Evolutionary conservation across 2,888 invertebrate genomes (phyloP).

Genomic region (Meghimatium bilineatum): DNA sequence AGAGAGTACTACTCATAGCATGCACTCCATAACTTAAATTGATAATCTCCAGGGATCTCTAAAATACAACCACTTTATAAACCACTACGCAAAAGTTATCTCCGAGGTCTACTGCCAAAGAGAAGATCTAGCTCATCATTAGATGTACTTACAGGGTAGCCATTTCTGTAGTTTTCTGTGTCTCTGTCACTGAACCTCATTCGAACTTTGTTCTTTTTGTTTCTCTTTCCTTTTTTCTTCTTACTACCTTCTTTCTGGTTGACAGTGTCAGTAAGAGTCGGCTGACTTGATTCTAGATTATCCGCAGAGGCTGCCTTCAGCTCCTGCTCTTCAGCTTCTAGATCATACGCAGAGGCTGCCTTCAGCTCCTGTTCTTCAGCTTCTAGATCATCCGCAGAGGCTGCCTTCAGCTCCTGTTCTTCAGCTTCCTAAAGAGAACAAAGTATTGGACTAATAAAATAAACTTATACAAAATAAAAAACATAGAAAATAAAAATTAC

Average conservation of each 20-base stretch:
- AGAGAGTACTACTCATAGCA: no score
- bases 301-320: neutral
- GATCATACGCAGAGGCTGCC: neutral
- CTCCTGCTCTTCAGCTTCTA: neutral
- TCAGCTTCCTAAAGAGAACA: neutral
- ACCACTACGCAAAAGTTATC: no score
- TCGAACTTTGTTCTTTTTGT: neutral
- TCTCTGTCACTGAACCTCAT: slow-evolving; percentile 37
- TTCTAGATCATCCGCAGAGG: neutral
- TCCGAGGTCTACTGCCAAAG: no score
- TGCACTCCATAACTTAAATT: no score
- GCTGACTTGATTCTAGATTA: neutral
- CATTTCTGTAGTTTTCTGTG: slow-evolving; percentile 37
- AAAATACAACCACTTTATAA: no score
- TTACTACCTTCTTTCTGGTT: neutral
- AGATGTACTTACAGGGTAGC: slow-evolving; percentile 41
- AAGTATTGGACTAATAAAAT: neutral
- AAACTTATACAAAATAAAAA: no score
- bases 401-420: neutral
- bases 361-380: neutral
- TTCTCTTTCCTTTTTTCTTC: neutral
- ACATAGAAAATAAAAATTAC: no score
- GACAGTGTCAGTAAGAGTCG: neutral
- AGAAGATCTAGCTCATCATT: no score
- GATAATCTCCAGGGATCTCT: no score